These are phyloP conservation scores for Leucophenga varia DNA, from an alignment of 1,140 invertebrate species.

Conservation along the genomic window DNA sequence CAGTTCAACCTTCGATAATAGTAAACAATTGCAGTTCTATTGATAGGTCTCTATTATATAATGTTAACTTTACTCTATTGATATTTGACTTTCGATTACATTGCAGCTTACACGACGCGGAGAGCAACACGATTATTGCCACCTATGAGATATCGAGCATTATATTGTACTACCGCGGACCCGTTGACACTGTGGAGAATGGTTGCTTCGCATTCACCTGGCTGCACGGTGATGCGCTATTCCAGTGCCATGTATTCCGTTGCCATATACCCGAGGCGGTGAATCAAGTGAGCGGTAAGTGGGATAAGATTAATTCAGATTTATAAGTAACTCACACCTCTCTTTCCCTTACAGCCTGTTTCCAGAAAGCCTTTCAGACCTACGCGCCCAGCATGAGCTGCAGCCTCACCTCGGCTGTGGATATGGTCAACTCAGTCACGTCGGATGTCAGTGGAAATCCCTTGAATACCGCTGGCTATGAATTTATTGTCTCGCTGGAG, in stretches of 20 bases:
- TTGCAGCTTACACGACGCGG: slow-evolving; percentile 85
- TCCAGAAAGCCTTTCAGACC: slow-evolving; percentile 88
- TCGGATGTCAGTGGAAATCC: slow-evolving; percentile 58
- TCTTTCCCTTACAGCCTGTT: slow-evolving; percentile 72
- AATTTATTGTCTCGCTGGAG: slow-evolving; percentile 67
- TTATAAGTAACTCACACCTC: slow-evolving; percentile 43
- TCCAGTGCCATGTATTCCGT: slow-evolving; percentile 96
- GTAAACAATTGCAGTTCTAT: too few species aligned
- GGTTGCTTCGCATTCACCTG: slow-evolving; percentile 97
- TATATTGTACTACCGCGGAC: slow-evolving; percentile 90
- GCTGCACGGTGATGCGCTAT: slow-evolving; percentile 89
- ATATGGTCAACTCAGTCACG: slow-evolving; percentile 51
- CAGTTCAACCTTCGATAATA: too few species aligned
- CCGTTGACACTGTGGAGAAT: slow-evolving; percentile 76
- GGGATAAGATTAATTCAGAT: too few species aligned
- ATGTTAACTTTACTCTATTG: too few species aligned
- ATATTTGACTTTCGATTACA: too few species aligned
- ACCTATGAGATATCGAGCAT: slow-evolving; percentile 91
- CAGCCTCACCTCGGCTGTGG: slow-evolving; percentile 59
- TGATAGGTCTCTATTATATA: too few species aligned
- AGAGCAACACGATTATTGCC: slow-evolving; percentile 79
- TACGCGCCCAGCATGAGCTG: slow-evolving; percentile 74
- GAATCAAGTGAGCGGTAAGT: slow-evolving; percentile 67
- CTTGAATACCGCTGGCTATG: slow-evolving; percentile 48
- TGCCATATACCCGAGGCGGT: slow-evolving; percentile 98